Evolutionary conservation across 2,113 vertebrate genomes (phyloP).

Genomic region (Python bivittatus): DNA sequence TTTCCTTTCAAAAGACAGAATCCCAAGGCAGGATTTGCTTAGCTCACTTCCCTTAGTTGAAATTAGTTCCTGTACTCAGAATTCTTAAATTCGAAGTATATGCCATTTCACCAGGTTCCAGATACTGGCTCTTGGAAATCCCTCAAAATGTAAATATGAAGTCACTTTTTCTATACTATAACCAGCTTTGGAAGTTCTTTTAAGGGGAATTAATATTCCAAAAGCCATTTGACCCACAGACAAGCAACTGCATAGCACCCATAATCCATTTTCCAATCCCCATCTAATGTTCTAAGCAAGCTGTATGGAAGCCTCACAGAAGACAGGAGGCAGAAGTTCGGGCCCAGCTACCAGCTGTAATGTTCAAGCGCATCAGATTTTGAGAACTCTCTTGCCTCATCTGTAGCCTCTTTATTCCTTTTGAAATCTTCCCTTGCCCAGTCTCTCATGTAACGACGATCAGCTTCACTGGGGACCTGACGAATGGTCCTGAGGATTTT

Average conservation of each 20-base stretch:
- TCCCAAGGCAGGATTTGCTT: not conserved
- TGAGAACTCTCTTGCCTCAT: constrained; percentile 76
- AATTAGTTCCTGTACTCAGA: not conserved
- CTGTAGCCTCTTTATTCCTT: constrained; percentile 82
- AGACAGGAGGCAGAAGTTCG: rapidly evolving
- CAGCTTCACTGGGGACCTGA: constrained; percentile 78
- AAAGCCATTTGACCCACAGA: not conserved
- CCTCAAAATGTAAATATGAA: not conserved
- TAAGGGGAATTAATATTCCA: not conserved
- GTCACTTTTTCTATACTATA: not conserved
- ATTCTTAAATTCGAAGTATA: not conserved
- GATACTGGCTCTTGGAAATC: not conserved
- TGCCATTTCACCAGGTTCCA: not conserved
- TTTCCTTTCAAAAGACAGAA: not conserved
- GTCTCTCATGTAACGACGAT: constrained; percentile 80
- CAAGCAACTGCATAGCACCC: not conserved
- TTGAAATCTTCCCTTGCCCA: constrained; percentile 92
- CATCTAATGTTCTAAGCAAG: rapidly evolving
- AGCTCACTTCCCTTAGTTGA: not conserved
- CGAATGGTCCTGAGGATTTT: constrained; percentile 80
- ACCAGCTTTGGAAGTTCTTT: not conserved
- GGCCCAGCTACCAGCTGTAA: rapidly evolving
- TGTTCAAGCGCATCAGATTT: not conserved
- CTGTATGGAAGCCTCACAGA: rapidly evolving
- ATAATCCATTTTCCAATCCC: not conserved